phyloP scores from a whole-genome alignment of 2,113 vertebrate genomes.

The Copsychus sechellarum region DNA sequence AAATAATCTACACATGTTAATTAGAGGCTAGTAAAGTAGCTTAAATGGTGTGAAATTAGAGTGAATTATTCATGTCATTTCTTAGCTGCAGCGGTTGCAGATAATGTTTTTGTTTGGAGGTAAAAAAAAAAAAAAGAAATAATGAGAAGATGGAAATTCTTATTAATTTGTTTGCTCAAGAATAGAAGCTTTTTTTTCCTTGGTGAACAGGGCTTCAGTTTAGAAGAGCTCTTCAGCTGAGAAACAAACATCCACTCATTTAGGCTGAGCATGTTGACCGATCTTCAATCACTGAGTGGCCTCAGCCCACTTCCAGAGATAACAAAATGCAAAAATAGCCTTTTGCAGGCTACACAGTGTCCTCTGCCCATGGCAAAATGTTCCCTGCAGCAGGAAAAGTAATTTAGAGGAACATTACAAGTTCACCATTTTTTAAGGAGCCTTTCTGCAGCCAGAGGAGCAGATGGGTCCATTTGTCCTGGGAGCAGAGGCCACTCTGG shows the following conservation, averaged over 20 bases:
- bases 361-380: background rate
- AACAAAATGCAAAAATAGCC: background rate
- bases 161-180: slow-evolving; percentile 44
- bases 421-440: background rate
- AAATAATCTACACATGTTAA: slow-evolving; percentile 70
- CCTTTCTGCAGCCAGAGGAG: background rate
- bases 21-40: slow-evolving; percentile 67
- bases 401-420: background rate
- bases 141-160: slow-evolving; percentile 23
- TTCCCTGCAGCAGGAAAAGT: background rate
- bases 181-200: background rate
- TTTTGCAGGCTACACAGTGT: background rate
- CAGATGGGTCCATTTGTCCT: background rate
- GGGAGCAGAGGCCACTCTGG: background rate
- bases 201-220: slow-evolving; percentile 10
- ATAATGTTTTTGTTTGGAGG: slow-evolving; percentile 29
- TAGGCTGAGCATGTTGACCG: background rate
- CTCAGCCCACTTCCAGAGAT: background rate
- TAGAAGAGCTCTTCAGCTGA: slow-evolving; percentile 27
- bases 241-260: slow-evolving; percentile 10
- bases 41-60: slow-evolving; percentile 69
- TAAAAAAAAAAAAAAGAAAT: background rate
- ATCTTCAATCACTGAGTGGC: slow-evolving; percentile 8
- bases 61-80: slow-evolving; percentile 67
- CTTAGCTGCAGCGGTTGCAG: slow-evolving; percentile 19